A percentile compares a stretch with the other conserved stretches of the same genome.
Conservation (phyloP, 2,888 invertebrate species). For the Meliscaeva auricollis region DNA sequence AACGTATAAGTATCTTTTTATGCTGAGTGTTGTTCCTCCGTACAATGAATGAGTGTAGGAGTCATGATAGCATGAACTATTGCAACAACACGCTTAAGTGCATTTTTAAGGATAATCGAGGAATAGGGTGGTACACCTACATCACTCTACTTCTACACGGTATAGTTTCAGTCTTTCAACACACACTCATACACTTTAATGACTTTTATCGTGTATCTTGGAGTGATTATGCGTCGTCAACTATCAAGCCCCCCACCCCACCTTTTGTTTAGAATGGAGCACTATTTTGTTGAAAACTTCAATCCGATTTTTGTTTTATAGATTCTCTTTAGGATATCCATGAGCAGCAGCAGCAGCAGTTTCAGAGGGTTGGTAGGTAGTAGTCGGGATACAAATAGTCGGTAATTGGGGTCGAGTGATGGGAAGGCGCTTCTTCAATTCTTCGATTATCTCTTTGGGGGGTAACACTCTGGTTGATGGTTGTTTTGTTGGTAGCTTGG, state of each 20-base stretch:
- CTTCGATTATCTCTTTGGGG: slow-evolving; percentile 44
- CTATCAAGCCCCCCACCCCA: slow-evolving; percentile 47
- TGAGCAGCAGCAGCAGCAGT: slow-evolving; percentile 3
- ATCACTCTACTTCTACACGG: no score
- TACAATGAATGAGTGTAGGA: slow-evolving; percentile 60
- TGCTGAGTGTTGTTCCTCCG: slow-evolving; percentile 61
- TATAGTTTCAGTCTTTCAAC: background rate
- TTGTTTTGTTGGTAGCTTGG: slow-evolving; percentile 14
- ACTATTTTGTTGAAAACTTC: slow-evolving; percentile 56
- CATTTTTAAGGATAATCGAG: slow-evolving; percentile 36
- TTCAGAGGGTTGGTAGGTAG: background rate
- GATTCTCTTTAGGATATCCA: slow-evolving; percentile 38
- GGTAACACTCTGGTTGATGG: slow-evolving; percentile 15
- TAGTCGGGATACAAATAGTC: slow-evolving; percentile 24
- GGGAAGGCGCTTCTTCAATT: slow-evolving; percentile 45
- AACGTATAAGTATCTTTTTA: slow-evolving; percentile 52
- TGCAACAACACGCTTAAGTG: slow-evolving; percentile 74
- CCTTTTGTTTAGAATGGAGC: background rate
- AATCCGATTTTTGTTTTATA: slow-evolving; percentile 39
- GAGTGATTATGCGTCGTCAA: slow-evolving; percentile 71
- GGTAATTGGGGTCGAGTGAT: slow-evolving; percentile 69
- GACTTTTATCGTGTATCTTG: slow-evolving; percentile 60
- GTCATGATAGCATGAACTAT: slow-evolving; percentile 71
- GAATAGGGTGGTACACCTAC: background rate
- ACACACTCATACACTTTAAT: slow-evolving; percentile 45